A percentile compares a stretch with the other conserved stretches of the same genome.
Evolutionary conservation across 2,113 vertebrate species (phyloP).

Genomic region (Chaenogobius annularis): DNA sequence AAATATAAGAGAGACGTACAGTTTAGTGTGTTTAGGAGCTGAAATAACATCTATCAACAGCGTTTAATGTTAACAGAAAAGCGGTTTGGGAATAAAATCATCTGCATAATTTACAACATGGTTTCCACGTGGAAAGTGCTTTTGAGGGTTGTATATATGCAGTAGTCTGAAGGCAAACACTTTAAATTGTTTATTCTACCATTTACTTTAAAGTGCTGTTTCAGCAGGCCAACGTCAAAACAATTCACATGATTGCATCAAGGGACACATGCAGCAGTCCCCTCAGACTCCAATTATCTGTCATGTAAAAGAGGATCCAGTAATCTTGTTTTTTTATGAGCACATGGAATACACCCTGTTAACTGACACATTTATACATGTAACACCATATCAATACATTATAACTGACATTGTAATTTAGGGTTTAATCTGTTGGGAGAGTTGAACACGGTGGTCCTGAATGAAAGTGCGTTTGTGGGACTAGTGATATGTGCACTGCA

Average conservation of each 20-base stretch:
- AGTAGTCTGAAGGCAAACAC: neutral
- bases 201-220: neutral
- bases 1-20: conserved; percentile 6
- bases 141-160: conserved; percentile 1
- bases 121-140: conserved; percentile 1
- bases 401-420: neutral
- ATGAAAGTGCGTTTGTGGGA: too few species aligned
- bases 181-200: neutral
- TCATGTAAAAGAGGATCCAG: neutral
- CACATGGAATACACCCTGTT: neutral
- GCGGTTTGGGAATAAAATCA: conserved; percentile 23
- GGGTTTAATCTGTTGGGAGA: neutral
- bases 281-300: neutral
- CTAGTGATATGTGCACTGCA: neutral
- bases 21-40: conserved; percentile 21
- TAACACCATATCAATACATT: neutral
- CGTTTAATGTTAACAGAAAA: conserved; percentile 13
- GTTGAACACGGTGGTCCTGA: too few species aligned
- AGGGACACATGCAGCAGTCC: neutral
- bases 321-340: too few species aligned
- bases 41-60: conserved; percentile 25
- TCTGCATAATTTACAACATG: conserved; percentile 1
- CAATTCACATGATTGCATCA: neutral
- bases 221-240: neutral
- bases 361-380: neutral